These are phyloP conservation scores for Rynchops niger DNA, from an alignment of 2,113 vertebrate genomes.

Conservation along the genomic window DNA sequence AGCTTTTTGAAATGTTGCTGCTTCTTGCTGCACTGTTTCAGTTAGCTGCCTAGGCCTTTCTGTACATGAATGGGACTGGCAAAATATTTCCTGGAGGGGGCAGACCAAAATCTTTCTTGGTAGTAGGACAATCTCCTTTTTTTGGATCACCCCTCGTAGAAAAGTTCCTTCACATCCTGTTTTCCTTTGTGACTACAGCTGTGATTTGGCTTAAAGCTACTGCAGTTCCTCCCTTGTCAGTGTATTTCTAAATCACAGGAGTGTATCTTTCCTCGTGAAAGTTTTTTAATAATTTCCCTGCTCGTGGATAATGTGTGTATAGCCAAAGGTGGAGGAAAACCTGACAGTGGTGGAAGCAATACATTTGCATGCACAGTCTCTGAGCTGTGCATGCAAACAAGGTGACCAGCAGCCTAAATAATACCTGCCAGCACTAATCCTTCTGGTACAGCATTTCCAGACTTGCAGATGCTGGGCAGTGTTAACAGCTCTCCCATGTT, in stretches of 20 bases:
- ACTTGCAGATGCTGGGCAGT: background rate
- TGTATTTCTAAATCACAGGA: background rate
- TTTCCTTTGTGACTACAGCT: background rate
- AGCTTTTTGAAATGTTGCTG: background rate
- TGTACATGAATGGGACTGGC: background rate
- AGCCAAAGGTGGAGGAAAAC: background rate
- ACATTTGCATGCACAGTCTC: background rate
- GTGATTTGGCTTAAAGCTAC: background rate
- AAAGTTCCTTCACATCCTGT: background rate
- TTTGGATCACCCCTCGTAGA: background rate
- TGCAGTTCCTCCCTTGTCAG: background rate
- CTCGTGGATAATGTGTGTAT: background rate
- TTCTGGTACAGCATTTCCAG: background rate
- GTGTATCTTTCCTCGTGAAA: background rate
- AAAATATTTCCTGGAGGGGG: background rate
- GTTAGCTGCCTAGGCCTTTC: background rate
- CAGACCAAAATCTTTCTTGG: background rate
- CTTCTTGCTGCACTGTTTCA: background rate
- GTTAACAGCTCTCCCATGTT: background rate
- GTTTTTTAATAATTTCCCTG: background rate
- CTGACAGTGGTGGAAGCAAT: background rate
- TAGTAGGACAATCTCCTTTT: background rate
- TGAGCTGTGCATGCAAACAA: background rate
- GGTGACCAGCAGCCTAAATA: background rate
- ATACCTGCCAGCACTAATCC: background rate